Evolutionary conservation across 2,888 invertebrate genomes (phyloP).

Genomic region (Tetanocera ferruginea): DNA sequence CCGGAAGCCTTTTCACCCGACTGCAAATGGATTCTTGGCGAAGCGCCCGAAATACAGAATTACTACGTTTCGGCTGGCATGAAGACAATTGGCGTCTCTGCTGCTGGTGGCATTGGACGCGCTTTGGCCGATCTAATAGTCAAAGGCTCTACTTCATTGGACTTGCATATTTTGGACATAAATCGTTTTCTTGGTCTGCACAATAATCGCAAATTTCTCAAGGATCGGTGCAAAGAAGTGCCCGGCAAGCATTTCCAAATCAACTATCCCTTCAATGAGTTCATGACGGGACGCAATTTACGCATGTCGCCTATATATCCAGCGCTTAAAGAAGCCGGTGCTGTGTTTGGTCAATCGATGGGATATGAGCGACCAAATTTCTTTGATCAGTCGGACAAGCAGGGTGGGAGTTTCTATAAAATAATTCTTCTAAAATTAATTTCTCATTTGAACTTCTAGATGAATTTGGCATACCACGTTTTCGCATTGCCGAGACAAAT

Average conservation of each 20-base stretch:
- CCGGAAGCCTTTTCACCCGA: slow-evolving; percentile 98
- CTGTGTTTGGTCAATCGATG: slow-evolving; percentile 97
- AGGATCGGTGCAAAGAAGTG: slow-evolving; percentile 92
- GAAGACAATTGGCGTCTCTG: slow-evolving; percentile 95
- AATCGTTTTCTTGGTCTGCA: slow-evolving; percentile 92
- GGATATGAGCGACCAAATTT: slow-evolving; percentile 96
- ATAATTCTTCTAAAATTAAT: slow-evolving; percentile 27
- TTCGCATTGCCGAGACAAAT: slow-evolving; percentile 81
- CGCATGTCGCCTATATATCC: slow-evolving; percentile 96
- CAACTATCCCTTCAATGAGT: slow-evolving; percentile 88
- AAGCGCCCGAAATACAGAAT: slow-evolving; percentile 91
- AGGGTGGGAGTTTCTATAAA: slow-evolving; percentile 60
- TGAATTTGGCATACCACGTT: slow-evolving; percentile 65
- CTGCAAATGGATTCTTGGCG: slow-evolving; percentile 95
- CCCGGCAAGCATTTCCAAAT: slow-evolving; percentile 88
- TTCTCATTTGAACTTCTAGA: slow-evolving; percentile 53
- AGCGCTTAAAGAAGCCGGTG: slow-evolving; percentile 89
- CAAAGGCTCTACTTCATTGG: slow-evolving; percentile 83
- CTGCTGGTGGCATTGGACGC: slow-evolving; percentile 95
- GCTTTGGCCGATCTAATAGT: slow-evolving; percentile 90
- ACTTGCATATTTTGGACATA: slow-evolving; percentile 91
- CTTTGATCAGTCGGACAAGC: slow-evolving; percentile 77
- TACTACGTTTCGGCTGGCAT: slow-evolving; percentile 95
- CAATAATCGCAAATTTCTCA: slow-evolving; percentile 92
- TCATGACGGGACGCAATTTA: slow-evolving; percentile 85